These are phyloP conservation scores for Cynocephalus volans DNA, from an alignment of 2,113 vertebrate genomes.

Conservation along the genomic window DNA sequence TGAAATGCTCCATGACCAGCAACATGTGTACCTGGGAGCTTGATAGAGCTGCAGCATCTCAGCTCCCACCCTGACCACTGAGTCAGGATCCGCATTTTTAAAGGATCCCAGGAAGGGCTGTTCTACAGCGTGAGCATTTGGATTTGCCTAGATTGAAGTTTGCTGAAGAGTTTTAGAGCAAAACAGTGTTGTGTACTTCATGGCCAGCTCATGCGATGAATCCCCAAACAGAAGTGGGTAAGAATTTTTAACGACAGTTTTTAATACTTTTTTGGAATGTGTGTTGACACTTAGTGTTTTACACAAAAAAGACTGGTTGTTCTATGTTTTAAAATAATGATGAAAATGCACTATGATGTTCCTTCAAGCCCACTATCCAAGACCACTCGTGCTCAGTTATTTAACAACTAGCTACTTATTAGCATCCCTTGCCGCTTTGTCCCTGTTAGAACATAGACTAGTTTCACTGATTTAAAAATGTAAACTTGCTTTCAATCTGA, in stretches of 20 bases:
- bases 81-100: fast-evolving
- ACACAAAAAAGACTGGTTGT: not conserved
- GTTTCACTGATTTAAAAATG: slow-evolving; percentile 1
- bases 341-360: not conserved
- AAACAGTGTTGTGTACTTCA: slow-evolving; percentile 75
- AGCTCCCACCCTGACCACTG: not conserved
- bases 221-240: slow-evolving; percentile 72
- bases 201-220: slow-evolving; percentile 68
- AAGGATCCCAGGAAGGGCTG: not conserved
- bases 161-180: slow-evolving; percentile 59
- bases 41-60: not conserved
- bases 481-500: not conserved
- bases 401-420: not conserved
- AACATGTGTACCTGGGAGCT: not conserved
- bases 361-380: not conserved
- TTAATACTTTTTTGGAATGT: slow-evolving; percentile 64
- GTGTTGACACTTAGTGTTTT: not conserved
- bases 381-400: not conserved
- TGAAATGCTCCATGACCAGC: not conserved
- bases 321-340: slow-evolving; percentile 30
- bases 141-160: slow-evolving; percentile 74
- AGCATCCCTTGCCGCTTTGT: not conserved
- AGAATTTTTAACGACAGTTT: slow-evolving; percentile 75
- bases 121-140: slow-evolving; percentile 61
- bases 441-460: not conserved